phyloP scores from a whole-genome alignment of 2,797 vertebrate species.

The Tapirus indicus region DNA sequence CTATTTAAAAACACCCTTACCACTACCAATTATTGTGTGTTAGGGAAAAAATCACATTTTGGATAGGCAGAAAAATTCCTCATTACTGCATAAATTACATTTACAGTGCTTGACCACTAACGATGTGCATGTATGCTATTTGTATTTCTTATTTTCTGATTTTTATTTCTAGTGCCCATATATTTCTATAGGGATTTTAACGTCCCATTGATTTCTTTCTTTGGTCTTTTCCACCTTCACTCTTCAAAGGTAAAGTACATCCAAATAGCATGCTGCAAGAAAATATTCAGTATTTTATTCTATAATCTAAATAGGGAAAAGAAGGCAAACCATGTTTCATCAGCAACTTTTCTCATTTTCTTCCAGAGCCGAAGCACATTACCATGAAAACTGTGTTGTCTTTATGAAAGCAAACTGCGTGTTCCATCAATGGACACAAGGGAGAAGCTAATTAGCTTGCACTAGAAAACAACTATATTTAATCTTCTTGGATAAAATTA shows the following conservation, averaged over 20 bases:
- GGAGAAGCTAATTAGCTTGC: conserved; percentile 77
- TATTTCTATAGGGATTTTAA: conserved; percentile 48
- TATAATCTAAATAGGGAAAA: conserved; percentile 53
- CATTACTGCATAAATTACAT: neutral
- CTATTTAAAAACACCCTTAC: neutral
- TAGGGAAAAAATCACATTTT: neutral
- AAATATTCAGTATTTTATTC: conserved; percentile 35
- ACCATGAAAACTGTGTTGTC: conserved; percentile 68
- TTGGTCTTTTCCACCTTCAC: conserved; percentile 43
- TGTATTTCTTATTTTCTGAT: neutral
- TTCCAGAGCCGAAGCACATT: conserved; percentile 68
- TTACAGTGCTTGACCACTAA: neutral
- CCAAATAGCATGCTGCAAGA: conserved; percentile 46
- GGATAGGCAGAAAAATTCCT: neutral
- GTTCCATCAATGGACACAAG: conserved; percentile 70
- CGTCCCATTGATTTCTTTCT: conserved; percentile 47
- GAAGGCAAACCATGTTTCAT: conserved; percentile 73
- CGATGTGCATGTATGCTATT: neutral
- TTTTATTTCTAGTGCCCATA: neutral
- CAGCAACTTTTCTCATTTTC: conserved; percentile 60
- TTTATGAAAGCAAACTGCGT: conserved; percentile 78
- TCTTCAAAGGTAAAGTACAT: conserved; percentile 56
- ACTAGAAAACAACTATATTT: conserved; percentile 73
- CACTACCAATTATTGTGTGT: neutral
- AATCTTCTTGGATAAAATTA: conserved; percentile 76